Conservation (phyloP, 92 coral and sea anemone genomes). For the Diadumene lineata region DNA sequence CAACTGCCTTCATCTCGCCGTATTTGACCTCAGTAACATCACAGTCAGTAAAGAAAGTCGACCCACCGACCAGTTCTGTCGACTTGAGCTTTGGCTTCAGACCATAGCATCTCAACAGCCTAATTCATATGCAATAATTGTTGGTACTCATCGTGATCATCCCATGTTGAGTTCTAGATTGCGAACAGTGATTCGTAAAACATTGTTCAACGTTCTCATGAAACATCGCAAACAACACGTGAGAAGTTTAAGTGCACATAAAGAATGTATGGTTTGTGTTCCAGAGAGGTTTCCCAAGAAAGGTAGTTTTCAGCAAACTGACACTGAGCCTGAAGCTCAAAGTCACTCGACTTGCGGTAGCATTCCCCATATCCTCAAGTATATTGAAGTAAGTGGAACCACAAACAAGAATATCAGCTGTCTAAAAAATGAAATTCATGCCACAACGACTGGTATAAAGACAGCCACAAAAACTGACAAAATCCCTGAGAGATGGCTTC, state of each 20-base stretch:
- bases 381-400: constrained; percentile 25
- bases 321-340: neutral
- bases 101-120: constrained; percentile 30
- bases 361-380: constrained; percentile 42
- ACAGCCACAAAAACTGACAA: neutral
- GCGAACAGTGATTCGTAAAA: constrained; percentile 5
- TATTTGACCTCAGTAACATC: constrained; percentile 37
- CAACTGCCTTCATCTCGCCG: constrained; percentile 20
- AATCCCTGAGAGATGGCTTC: constrained; percentile 35
- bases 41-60: constrained; percentile 20
- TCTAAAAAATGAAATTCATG: neutral
- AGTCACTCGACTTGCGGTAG: neutral
- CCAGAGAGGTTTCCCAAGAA: neutral
- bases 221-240: constrained; percentile 24
- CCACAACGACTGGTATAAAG: neutral
- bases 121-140: constrained; percentile 24
- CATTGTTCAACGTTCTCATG: neutral
- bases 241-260: neutral
- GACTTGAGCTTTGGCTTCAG: constrained; percentile 42
- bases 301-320: neutral
- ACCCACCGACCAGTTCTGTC: constrained; percentile 29
- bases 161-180: constrained; percentile 18
- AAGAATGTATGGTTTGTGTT: neutral
- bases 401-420: constrained; percentile 11
- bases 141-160: constrained; percentile 44